Conservation (phyloP, 2,113 vertebrate species). For the Embiotoca jacksoni region DNA sequence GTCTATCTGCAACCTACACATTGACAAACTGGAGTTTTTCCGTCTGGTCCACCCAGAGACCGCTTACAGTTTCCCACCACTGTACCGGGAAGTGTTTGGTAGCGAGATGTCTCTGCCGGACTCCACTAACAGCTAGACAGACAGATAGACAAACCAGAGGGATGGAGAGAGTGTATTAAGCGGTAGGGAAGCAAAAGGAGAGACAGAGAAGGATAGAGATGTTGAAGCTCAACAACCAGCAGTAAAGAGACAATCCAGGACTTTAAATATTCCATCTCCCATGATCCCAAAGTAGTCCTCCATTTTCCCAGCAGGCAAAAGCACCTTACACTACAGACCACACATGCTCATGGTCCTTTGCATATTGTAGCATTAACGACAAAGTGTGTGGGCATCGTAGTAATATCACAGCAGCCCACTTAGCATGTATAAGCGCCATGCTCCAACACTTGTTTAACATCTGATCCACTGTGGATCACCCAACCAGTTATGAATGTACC, state of each 20-base stretch:
- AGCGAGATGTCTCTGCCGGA: slow-evolving; percentile 87
- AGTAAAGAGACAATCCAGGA: slow-evolving; percentile 81
- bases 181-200: slow-evolving; percentile 65
- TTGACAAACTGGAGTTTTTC: slow-evolving; percentile 94
- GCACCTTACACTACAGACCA: slow-evolving; percentile 82
- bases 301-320: slow-evolving; percentile 74
- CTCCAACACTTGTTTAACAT: slow-evolving; percentile 60
- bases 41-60: slow-evolving; percentile 91
- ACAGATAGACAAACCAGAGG: slow-evolving; percentile 34
- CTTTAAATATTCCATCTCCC: slow-evolving; percentile 72
- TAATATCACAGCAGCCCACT: slow-evolving; percentile 53
- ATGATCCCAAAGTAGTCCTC: slow-evolving; percentile 76
- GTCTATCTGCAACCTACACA: slow-evolving; percentile 92
- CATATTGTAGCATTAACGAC: slow-evolving; percentile 78
- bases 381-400: slow-evolving; percentile 46
- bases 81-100: slow-evolving; percentile 93
- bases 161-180: slow-evolving; percentile 52
- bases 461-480: slow-evolving; percentile 65
- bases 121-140: slow-evolving; percentile 83
- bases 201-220: slow-evolving; percentile 66
- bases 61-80: slow-evolving; percentile 90
- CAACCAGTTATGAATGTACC: slow-evolving; percentile 83
- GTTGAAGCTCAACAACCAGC: slow-evolving; percentile 78
- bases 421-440: slow-evolving; percentile 55
- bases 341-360: slow-evolving; percentile 70